Conservation (phyloP, 2,888 invertebrate genomes). For the Saturnia japonica region DNA sequence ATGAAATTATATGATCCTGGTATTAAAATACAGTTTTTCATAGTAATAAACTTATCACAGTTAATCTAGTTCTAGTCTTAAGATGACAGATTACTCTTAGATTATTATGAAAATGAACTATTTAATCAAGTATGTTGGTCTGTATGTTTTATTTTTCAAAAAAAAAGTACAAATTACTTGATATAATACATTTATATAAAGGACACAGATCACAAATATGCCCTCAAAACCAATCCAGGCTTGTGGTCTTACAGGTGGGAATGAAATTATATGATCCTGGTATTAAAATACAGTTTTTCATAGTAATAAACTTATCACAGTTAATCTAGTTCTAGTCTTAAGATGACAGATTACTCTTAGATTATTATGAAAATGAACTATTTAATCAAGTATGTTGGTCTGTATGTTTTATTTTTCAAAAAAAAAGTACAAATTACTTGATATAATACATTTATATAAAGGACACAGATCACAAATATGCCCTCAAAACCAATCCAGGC, state of each 20-base stretch:
- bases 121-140: neutral
- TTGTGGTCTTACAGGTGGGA: slow-evolving; percentile 84
- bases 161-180: no score
- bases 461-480: no score
- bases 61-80: neutral
- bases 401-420: no score
- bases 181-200: no score
- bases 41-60: neutral
- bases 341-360: neutral
- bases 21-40: neutral
- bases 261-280: neutral
- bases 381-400: neutral
- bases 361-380: neutral
- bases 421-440: no score
- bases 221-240: no score
- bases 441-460: no score
- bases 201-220: no score
- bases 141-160: no score
- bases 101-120: neutral
- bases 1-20: neutral
- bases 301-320: neutral
- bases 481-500: no score
- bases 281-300: neutral
- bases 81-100: neutral
- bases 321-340: neutral